A percentile compares a stretch with the other conserved stretches of the same genome.
phyloP scores from a whole-genome alignment of 2,797 vertebrate genomes.

The Arrhamphus sclerolepis region DNA sequence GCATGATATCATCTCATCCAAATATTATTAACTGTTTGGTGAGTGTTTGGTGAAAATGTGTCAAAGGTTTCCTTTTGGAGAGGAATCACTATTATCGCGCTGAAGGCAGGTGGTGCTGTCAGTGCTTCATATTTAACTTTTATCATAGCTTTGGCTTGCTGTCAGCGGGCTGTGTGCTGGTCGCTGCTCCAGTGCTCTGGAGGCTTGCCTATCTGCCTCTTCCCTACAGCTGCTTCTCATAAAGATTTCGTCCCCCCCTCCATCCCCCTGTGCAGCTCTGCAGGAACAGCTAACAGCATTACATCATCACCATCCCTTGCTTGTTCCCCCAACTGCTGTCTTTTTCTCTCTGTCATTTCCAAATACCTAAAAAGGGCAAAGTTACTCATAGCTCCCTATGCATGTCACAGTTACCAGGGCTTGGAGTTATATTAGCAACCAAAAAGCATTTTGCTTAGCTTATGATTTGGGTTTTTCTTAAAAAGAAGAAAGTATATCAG shows the following conservation, averaged over 20 bases:
- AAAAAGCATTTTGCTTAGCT: slow-evolving; percentile 16
- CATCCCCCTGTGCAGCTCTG: slow-evolving; percentile 54
- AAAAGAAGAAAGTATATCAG: slow-evolving; percentile 5
- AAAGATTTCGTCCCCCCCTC: slow-evolving; percentile 71
- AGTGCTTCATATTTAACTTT: slow-evolving; percentile 22
- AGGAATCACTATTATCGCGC: slow-evolving; percentile 17
- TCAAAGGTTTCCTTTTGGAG: not conserved
- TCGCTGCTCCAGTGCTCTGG: slow-evolving; percentile 37
- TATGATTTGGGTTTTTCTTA: slow-evolving; percentile 13
- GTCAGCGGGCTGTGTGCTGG: slow-evolving; percentile 47
- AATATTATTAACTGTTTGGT: slow-evolving; percentile 1
- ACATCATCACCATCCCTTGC: slow-evolving; percentile 71
- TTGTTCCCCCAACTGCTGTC: slow-evolving; percentile 46
- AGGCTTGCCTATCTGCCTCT: slow-evolving; percentile 48
- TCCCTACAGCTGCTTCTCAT: slow-evolving; percentile 84
- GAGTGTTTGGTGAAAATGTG: slow-evolving; percentile 3
- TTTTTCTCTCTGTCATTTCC: slow-evolving; percentile 61
- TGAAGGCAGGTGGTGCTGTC: slow-evolving; percentile 37
- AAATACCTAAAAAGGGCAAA: slow-evolving; percentile 72
- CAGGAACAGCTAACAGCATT: slow-evolving; percentile 71
- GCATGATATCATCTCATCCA: not conserved
- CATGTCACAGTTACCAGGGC: slow-evolving; percentile 17
- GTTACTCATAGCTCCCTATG: slow-evolving; percentile 10
- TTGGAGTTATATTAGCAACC: slow-evolving; percentile 21
- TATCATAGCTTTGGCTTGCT: slow-evolving; percentile 41